Evolutionary conservation across 2,888 invertebrate species (phyloP).

Genomic region (Drosophila buzzatii): DNA sequence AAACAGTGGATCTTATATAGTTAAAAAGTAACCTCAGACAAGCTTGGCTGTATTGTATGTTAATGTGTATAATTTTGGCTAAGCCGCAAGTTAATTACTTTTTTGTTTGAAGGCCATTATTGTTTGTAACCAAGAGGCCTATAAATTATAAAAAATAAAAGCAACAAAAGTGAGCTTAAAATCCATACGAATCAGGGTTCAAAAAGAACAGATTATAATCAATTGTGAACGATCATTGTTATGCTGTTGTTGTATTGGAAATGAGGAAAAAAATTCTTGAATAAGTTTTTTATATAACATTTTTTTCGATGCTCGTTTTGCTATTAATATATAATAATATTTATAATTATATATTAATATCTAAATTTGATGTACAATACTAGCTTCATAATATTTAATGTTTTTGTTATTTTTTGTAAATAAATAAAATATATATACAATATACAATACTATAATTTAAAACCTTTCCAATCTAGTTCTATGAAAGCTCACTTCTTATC

Average conservation of each 20-base stretch:
- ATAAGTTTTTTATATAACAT: not conserved
- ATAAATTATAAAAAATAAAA: constrained; percentile 13
- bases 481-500: not conserved
- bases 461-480: not conserved
- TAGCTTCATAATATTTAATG: not conserved
- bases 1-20: constrained; percentile 33
- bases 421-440: not conserved
- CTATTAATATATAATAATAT: not conserved
- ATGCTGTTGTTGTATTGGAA: constrained; percentile 5
- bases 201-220: constrained; percentile 24
- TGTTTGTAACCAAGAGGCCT: constrained; percentile 28
- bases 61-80: constrained; percentile 41
- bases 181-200: constrained; percentile 3
- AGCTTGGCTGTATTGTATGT: constrained; percentile 41
- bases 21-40: constrained; percentile 13
- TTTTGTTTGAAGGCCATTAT: constrained; percentile 38
- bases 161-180: not conserved
- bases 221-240: not conserved
- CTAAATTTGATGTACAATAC: not conserved
- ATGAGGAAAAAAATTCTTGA: not conserved
- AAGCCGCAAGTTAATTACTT: constrained; percentile 58
- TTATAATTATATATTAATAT: not conserved
- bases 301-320: too few species aligned
- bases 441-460: not conserved
- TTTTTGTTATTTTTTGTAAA: not conserved